Evolutionary conservation across 2,113 vertebrate genomes (phyloP).

Genomic region (Ptilonorhynchus violaceus): DNA sequence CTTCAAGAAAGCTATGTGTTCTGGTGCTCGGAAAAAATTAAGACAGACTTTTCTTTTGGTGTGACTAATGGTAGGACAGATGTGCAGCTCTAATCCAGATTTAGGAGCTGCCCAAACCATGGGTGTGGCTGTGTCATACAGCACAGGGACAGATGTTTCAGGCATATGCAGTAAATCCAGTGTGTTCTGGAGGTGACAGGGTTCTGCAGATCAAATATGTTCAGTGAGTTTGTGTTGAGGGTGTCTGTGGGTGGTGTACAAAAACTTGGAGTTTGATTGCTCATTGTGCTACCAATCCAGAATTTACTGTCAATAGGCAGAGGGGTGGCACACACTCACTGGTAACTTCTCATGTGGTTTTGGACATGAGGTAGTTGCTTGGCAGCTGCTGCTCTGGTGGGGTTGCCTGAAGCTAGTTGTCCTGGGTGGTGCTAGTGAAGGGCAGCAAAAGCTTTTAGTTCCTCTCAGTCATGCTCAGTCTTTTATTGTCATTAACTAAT

Average conservation of each 20-base stretch:
- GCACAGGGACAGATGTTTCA: not conserved
- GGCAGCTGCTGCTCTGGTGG: not conserved
- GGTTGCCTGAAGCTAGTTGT: not conserved
- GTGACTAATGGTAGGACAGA: not conserved
- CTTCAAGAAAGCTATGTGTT: not conserved
- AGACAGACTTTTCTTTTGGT: not conserved
- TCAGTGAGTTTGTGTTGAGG: not conserved
- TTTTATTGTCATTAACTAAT: not conserved
- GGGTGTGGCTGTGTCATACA: not conserved
- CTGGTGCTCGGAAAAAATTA: not conserved
- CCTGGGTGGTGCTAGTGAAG: not conserved
- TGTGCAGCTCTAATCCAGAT: not conserved
- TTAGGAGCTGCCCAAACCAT: not conserved
- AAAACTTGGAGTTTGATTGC: not conserved
- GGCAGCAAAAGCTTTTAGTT: not conserved
- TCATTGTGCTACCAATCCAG: not conserved
- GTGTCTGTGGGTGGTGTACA: not conserved
- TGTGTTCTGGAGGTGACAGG: not conserved
- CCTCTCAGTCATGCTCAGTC: not conserved
- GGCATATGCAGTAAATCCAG: fast-evolving
- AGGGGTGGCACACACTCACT: not conserved
- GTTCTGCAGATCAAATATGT: not conserved
- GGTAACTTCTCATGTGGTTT: not conserved
- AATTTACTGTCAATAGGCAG: not conserved
- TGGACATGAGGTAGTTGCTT: not conserved